Evolutionary conservation across 2,797 vertebrate species (phyloP).

Genomic region (Heteromormyrus szaboi): DNA sequence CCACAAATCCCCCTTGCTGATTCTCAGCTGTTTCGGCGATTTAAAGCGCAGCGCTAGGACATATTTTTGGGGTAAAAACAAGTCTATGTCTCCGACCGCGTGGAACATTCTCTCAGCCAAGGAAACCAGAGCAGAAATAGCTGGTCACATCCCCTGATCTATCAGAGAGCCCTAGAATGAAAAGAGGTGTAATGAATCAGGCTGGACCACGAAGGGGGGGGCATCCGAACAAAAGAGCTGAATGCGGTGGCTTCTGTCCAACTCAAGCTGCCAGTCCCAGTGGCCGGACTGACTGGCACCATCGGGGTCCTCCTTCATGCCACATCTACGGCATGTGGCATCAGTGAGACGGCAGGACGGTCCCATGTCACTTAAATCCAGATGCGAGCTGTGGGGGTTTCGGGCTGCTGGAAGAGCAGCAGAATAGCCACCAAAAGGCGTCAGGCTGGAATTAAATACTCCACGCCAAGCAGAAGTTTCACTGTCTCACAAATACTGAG

Average conservation of each 20-base stretch:
- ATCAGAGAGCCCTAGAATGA: constrained; percentile 21
- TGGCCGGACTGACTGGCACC: no score
- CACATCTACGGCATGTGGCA: no score
- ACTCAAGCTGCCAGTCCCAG: not conserved
- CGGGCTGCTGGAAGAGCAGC: not conserved
- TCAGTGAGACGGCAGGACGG: not conserved
- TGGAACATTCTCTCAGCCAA: not conserved
- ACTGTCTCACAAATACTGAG: not conserved
- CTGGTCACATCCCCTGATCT: constrained; percentile 30
- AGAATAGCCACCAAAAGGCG: not conserved
- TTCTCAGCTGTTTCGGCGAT: not conserved
- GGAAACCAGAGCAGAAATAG: constrained; percentile 32
- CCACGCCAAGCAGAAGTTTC: not conserved
- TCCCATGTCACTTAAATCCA: not conserved
- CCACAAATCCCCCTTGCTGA: no score
- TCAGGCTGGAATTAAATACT: not conserved
- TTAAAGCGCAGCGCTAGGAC: not conserved
- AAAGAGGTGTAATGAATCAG: constrained; percentile 10
- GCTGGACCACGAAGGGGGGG: not conserved
- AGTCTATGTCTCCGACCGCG: not conserved
- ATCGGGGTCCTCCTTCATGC: not conserved
- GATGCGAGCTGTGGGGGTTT: not conserved
- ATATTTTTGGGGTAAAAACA: not conserved
- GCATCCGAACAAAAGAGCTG: not conserved
- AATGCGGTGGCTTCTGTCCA: not conserved